A percentile compares a stretch with the other conserved stretches of the same genome.
These are phyloP conservation scores for Leuctra nigra DNA, from an alignment of 2,888 invertebrate species.

Conservation along the genomic window DNA sequence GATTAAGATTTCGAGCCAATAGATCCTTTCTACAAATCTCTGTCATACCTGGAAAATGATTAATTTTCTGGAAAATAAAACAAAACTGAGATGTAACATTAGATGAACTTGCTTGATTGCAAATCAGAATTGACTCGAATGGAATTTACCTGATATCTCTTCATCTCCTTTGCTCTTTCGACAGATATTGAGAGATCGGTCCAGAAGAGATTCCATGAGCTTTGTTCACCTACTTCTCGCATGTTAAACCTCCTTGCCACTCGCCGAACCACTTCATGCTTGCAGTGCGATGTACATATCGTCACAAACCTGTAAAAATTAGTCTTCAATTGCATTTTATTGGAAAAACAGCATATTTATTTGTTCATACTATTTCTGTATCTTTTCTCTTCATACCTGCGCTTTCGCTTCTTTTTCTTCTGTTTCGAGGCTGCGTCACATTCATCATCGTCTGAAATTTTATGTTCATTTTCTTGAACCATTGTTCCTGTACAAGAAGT, in stretches of 20 bases:
- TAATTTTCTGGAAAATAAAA: constrained; percentile 61
- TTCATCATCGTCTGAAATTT: too few relatives aligned
- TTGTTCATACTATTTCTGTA: background rate
- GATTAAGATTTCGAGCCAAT: constrained; percentile 79
- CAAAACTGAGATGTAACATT: background rate
- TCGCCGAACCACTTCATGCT: constrained; percentile 65
- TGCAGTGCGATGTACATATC: constrained; percentile 63
- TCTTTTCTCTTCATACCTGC: too few relatives aligned
- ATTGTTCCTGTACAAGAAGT: too few relatives aligned
- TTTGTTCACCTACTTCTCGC: constrained; percentile 69
- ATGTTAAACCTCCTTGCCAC: constrained; percentile 65
- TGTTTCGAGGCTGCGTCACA: too few relatives aligned
- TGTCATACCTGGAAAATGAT: constrained; percentile 88
- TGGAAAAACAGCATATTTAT: background rate
- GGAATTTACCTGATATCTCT: constrained; percentile 56
- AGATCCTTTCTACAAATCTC: constrained; percentile 87
- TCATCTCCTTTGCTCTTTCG: constrained; percentile 86
- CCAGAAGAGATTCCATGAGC: constrained; percentile 89
- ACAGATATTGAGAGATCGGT: constrained; percentile 80
- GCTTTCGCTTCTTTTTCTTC: too few relatives aligned
- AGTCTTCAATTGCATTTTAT: background rate
- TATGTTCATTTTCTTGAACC: too few relatives aligned
- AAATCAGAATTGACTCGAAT: background rate
- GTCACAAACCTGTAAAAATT: constrained; percentile 35
- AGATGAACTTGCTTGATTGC: background rate